phyloP scores from a whole-genome alignment of 1,140 invertebrate species.

The Aradophagus sp. region DNA sequence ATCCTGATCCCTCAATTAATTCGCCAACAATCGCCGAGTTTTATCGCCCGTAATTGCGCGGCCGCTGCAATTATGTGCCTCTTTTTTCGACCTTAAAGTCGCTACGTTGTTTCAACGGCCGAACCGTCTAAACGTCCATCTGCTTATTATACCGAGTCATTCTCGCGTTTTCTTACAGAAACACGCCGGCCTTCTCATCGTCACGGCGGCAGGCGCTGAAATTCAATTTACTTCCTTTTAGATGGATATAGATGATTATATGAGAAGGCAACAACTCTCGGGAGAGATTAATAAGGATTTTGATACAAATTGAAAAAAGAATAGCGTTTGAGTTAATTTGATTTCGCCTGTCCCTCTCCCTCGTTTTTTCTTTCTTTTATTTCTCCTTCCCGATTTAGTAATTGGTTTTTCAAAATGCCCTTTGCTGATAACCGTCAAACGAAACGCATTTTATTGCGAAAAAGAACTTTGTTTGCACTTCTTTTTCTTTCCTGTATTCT shows the following conservation, averaged over 20 bases:
- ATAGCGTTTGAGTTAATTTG: constrained; percentile 33
- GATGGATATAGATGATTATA: constrained; percentile 42
- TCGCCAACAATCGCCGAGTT: constrained; percentile 17
- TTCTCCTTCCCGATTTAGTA: too few relatives aligned
- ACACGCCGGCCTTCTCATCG: constrained; percentile 2
- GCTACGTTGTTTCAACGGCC: constrained; percentile 27
- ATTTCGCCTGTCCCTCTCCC: constrained; percentile 36
- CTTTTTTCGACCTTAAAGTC: constrained; percentile 21
- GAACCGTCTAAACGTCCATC: too few relatives aligned
- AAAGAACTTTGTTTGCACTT: too few relatives aligned
- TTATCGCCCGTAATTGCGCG: constrained; percentile 22
- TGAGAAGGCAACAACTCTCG: constrained; percentile 21
- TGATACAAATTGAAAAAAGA: constrained; percentile 23
- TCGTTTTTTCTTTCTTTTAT: too few relatives aligned
- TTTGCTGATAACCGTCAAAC: too few relatives aligned
- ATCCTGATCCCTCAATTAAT: too few relatives aligned
- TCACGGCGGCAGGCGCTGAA: constrained; percentile 20
- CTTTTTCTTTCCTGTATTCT: too few relatives aligned
- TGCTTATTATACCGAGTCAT: constrained; percentile 31
- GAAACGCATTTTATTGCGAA: too few relatives aligned
- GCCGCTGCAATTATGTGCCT: constrained; percentile 21
- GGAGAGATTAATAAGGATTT: constrained; percentile 35
- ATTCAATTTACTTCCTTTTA: constrained; percentile 39
- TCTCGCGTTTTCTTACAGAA: too few relatives aligned
- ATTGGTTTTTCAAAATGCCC: too few relatives aligned